Percentiles rank a stretch among this genome's conserved stretches.
Evolutionary conservation across 2,888 invertebrate genomes (phyloP).

Genomic region (Pedicia rivosa): DNA sequence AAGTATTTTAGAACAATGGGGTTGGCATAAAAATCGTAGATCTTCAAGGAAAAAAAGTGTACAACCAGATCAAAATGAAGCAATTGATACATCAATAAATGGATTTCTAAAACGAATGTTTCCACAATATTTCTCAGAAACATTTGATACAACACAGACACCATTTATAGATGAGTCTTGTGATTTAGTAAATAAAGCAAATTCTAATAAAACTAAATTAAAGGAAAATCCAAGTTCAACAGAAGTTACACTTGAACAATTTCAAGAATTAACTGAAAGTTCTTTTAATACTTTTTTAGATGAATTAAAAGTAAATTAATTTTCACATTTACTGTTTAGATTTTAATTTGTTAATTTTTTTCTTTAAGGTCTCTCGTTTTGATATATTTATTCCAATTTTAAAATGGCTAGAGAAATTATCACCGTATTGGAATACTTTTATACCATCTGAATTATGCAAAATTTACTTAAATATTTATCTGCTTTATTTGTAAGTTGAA

Average conservation of each 20-base stretch:
- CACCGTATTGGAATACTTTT: conserved; percentile 16
- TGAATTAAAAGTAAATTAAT: conserved; percentile 11
- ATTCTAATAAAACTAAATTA: conserved; percentile 4
- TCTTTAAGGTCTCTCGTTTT: conserved; percentile 13
- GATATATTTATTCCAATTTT: conserved; percentile 18
- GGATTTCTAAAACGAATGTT: conserved; percentile 20
- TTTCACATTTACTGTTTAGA: too few species aligned
- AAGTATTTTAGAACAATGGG: conserved; percentile 58
- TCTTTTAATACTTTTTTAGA: conserved; percentile 16
- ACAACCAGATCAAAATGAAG: conserved; percentile 18
- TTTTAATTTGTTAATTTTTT: too few species aligned
- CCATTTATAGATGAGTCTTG: conserved; percentile 14
- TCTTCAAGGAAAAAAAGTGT: conserved; percentile 19
- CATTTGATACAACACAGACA: conserved; percentile 15
- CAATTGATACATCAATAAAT: conserved; percentile 19
- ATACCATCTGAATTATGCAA: conserved; percentile 16
- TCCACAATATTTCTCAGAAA: conserved; percentile 17
- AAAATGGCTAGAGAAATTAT: conserved; percentile 19
- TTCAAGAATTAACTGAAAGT: conserved; percentile 15
- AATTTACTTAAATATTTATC: conserved; percentile 17
- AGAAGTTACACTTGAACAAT: conserved; percentile 13
- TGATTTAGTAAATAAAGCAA: conserved; percentile 4
- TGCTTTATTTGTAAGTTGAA: conserved; percentile 16
- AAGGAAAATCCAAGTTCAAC: conserved; percentile 6
- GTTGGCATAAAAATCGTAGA: conserved; percentile 42